Base-by-base conservation (phyloP, 2,888 invertebrate genomes). In the Thalpophila matura region DNA sequence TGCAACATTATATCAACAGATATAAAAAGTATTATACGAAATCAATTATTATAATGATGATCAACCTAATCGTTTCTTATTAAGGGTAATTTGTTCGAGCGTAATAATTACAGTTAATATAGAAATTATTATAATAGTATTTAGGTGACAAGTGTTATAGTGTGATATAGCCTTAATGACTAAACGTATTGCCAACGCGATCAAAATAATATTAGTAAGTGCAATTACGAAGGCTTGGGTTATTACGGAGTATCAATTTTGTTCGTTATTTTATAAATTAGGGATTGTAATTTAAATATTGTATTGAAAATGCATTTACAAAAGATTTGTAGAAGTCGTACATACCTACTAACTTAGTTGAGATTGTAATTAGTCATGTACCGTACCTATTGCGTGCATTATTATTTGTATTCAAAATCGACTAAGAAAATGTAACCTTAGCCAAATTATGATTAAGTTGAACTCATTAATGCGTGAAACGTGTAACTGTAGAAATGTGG, bases 191-290 rank as follows among this genome's bases (percentile, higher is more conserved):
- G 29, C 0, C 0, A 7, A 37, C 26, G 16, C 42, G 20, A 64
- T 64, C 16, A 47, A 51, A 64, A 26, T 55, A 42, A 33, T 58
- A 51, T 38, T 55, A 64, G 14, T 24, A 22, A n/a, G n/a, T n/a
- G 2, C 6, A 2, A 35, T 31, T 33, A 56, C 16, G 10, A 29
- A n/a, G 22, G 5, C 7, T 33, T 31, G n/a, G 7, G 1, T 46
- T 20, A 66, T 47, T 38, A 43, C 9, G 16, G 31, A 14, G 16
- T 50, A 18, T 18, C 26, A 37, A 12, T 12, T 50, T 42, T 62
- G 10, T 40, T 1, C 16, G 1, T 31, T 37, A 31, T 53, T 46
- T n/a, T 22, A 16, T 20, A 14, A 27, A 10, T 40, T 0, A n/a
- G n/a, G n/a, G n/a, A n/a, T n/a, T n/a, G n/a, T n/a, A n/a, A n/a